Conservation (phyloP, 2,888 invertebrate species). For the Pecten maximus region DNA sequence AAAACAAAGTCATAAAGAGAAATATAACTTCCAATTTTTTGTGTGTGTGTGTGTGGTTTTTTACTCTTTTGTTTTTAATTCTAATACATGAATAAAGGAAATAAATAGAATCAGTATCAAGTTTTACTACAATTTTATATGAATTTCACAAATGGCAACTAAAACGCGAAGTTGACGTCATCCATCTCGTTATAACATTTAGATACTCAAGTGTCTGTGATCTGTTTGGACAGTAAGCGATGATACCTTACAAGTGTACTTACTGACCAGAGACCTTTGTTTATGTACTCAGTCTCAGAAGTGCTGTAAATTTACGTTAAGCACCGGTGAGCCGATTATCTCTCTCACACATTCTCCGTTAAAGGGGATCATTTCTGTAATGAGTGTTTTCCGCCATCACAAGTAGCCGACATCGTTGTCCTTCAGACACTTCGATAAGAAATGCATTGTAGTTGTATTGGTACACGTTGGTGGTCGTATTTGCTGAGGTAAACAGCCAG, state of each 20-base stretch:
- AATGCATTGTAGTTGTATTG: background rate
- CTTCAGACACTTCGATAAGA: background rate
- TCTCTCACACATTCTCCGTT: constrained; percentile 2
- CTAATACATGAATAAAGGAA: no score
- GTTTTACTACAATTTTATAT: no score
- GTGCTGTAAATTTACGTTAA: constrained; percentile 30
- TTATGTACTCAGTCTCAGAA: constrained; percentile 8
- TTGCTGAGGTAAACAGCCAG: background rate
- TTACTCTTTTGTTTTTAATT: no score
- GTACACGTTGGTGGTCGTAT: constrained; percentile 13
- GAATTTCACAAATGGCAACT: no score
- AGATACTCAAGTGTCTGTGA: background rate
- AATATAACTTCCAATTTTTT: no score
- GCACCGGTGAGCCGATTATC: constrained; percentile 5
- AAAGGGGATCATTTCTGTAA: constrained; percentile 16
- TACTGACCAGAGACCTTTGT: background rate
- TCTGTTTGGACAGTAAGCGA: background rate
- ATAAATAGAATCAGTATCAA: no score
- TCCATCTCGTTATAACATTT: background rate
- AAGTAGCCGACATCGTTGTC: constrained; percentile 24
- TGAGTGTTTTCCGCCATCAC: constrained; percentile 30
- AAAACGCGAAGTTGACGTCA: no score
- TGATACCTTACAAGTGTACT: background rate
- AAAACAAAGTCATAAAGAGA: no score
- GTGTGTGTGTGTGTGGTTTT: no score